Evolutionary conservation across 92 coral and sea anemone genomes (phyloP).

Genomic region (Phenganax marumi): DNA sequence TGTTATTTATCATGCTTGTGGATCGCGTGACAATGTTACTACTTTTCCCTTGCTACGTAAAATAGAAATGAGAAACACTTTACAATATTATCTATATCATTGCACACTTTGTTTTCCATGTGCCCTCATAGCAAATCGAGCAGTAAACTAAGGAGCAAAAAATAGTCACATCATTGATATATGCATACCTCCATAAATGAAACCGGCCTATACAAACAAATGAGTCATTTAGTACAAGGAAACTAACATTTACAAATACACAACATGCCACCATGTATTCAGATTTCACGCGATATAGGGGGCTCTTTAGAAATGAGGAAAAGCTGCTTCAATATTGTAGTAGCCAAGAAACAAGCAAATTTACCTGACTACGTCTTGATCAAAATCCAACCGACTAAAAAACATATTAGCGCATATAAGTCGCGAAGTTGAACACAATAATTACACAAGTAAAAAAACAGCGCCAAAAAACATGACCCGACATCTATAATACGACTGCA

Average conservation of each 20-base stretch:
- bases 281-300: no score
- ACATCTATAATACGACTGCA: no score
- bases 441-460: not conserved
- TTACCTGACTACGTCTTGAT: constrained; percentile 22
- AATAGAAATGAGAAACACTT: not conserved
- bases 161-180: not conserved
- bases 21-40: constrained; percentile 61
- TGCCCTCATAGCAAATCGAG: not conserved
- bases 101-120: not conserved
- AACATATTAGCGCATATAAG: not conserved
- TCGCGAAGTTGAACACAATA: not conserved
- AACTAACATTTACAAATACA: not conserved
- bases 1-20: constrained; percentile 81
- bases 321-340: not conserved
- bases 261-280: not conserved
- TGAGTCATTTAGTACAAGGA: not conserved
- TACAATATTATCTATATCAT: not conserved
- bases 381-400: constrained; percentile 16
- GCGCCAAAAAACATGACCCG: not conserved
- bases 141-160: not conserved
- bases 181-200: constrained; percentile 34
- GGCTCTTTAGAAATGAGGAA: not conserved
- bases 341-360: not conserved
- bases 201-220: constrained; percentile 3
- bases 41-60: not conserved